Base-by-base conservation (phyloP, 2,888 invertebrate species). In the Ophion slaviceki region DNA sequence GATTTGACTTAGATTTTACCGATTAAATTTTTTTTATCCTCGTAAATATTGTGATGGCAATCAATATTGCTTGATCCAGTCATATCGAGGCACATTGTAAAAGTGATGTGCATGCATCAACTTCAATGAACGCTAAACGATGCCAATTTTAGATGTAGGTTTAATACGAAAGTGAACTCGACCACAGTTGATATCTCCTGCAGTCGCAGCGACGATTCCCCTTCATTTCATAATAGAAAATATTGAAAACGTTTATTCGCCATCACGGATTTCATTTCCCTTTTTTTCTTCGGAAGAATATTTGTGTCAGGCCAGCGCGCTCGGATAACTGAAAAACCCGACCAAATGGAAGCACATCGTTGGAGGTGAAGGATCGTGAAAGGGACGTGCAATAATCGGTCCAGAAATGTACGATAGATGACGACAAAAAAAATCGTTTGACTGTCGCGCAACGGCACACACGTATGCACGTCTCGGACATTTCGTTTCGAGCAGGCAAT, bases 401-500 rank as follows among this genome's bases (percentile, higher is more conserved):
- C 17, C 53, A 53, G 53, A 53, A 53, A 17, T 4, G 53, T 53
- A 53, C 17, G 53, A 53, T 53, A 4, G 53, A 5, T 17, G 53
- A 14, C 17, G 17, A 53, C 53, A 17, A 24, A 53, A 47, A 28
- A 53, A 28, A 17, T 20, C 8, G 17, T 24, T 70, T 28, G 7
- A 17, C 28, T 53, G 17, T 8, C 45, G n/a, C 24, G 40, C 24
- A 53, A 8, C 17, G 7, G 17, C 7, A 53, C 1, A 53, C n/a
- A 24, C 17, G 53, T 53, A 53, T 2, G 53, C n/a, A 24, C 4
- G 53, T 53, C 45, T 32, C 45, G 14, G 40, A 80, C n/a, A 70
- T 40, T 20, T 64, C 45, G 7, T 14, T 64, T 64, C 40, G 64
- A 66, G 32, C 66, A 57, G 57, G 53, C 53, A 76, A 76, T 76